Evolutionary conservation across 2,888 invertebrate genomes (phyloP), one percentile per base, ranked within the genome.

Genomic region (Conomelus anceps): DNA sequence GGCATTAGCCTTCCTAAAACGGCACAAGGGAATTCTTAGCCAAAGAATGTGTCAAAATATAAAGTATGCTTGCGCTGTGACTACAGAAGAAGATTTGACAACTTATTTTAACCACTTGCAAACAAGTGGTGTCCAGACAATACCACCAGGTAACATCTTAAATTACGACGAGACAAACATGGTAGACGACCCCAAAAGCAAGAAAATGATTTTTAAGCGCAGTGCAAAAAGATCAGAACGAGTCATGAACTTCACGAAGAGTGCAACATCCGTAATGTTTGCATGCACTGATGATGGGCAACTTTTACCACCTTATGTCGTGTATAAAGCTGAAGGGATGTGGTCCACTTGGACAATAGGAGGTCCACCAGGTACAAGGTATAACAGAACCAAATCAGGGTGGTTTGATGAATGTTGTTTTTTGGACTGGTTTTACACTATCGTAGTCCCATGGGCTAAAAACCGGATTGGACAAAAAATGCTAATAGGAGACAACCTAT

Each of bases 261-360:
- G 91, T 13, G 88, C 91, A 22, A 91, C 92, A 26, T 92, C 91
- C 23, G 89, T 92, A 90, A 92, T 91, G 0, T 92, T 91, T 90
- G 93, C 93, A 4, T 89, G 84, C 17, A 1, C 63, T 63, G 63
- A 1, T 7, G 63, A 13, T 13, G 93, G 93, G 11, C 89, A 90
- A 88, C 22, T 92, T 6, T 89, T 92, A 20, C 92, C 93, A 41
- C 92, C 92, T 7, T 93, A 92, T 91, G 91, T 93, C 20, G 92
- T 92, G 9, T 93, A 92, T 90, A 93, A 92, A 90, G 90, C 92
- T 17, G 91, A 92, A 89, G 85, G 92, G 87, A 84, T 93, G 23
- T 92, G 91, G 91, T 89, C 91, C 13, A 91, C 91, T n/a, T 93
- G 93, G 93, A 92, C 91, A 22, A 92, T 92, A 90, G 92, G 92